phyloP scores from a whole-genome alignment of 2,888 invertebrate species.

The Tenthredo amoena region DNA sequence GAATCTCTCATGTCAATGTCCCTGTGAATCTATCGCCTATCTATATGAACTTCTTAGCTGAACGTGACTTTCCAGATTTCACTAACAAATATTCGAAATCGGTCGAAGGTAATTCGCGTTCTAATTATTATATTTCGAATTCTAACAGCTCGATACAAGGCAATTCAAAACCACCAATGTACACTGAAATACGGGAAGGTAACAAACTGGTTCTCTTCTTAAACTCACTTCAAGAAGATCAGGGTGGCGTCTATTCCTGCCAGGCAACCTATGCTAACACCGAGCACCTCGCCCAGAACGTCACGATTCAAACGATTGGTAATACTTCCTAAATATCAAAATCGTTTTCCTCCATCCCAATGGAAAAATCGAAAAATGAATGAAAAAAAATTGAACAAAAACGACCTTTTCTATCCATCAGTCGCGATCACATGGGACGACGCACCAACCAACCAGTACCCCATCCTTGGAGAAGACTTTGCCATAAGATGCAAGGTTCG shows the following conservation, averaged over 20 bases:
- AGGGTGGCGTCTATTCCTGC: constrained; percentile 91
- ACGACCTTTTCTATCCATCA: constrained; percentile 72
- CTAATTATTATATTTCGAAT: not conserved
- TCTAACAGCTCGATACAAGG: constrained; percentile 55
- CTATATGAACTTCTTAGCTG: not conserved
- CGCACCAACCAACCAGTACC: constrained; percentile 91
- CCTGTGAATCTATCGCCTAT: not conserved
- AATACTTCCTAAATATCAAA: constrained; percentile 67
- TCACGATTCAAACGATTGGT: constrained; percentile 88
- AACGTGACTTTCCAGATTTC: not conserved
- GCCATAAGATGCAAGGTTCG: constrained; percentile 91
- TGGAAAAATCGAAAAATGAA: not conserved
- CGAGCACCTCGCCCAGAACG: constrained; percentile 83
- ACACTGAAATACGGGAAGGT: constrained; percentile 83
- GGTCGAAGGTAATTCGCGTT: not conserved
- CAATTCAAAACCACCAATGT: constrained; percentile 81
- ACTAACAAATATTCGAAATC: constrained; percentile 15
- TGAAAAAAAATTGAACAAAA: not conserved
- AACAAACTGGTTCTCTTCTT: constrained; percentile 88
- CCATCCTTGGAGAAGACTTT: constrained; percentile 87
- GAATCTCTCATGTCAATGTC: constrained; percentile 11
- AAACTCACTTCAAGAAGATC: constrained; percentile 85
- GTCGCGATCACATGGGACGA: constrained; percentile 93
- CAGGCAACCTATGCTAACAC: constrained; percentile 89
- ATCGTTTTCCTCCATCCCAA: not conserved